Evolutionary conservation across 2,888 invertebrate genomes (phyloP), one percentile per base, ranked within the genome.

Genomic region (Xestoiulus laeticollis): DNA sequence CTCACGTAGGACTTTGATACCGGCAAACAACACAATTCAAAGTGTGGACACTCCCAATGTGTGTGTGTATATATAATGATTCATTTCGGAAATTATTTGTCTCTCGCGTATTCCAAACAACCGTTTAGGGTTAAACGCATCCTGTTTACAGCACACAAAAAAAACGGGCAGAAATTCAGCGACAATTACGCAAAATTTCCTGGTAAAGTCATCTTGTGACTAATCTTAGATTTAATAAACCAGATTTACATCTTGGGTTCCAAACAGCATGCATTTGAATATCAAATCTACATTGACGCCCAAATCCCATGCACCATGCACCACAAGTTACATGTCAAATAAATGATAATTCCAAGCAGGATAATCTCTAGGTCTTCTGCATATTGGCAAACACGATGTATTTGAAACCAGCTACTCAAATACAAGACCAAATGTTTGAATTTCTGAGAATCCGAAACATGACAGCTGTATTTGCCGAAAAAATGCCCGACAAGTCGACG

Each of bases 61-160:
- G 78, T 78, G 30, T 26, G 30, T 78, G 78, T 78, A 30, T 78
- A 30, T 26, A 78, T 78, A 78, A 78, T 78, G 78, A 78, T 78
- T 78, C 78, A 30, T 78, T 78, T 78, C 10, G 78, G 14, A 78
- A 26, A 78, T 78, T 78, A 78, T 30, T 78, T 78, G 78, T 78
- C 78, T 78, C 78, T 78, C 78, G 30, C 30, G 78, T 78, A 78
- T 78, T 78, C 78, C 30, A 30, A 30, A 78, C 78, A 78, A 30
- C 30, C 78, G 4, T 78, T 78, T 78, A 78, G 78, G 30, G 26
- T 78, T 78, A 78, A 78, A 78, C 30, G 78, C 78, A 78, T 78
- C 78, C 78, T 78, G 78, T 78, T 78, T 78, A 78, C 78, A 78
- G 78, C 78, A 26, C n/a, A n/a, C n/a, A n/a, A n/a, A n/a, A n/a